These are phyloP conservation scores for Berghia stephanieae DNA, from an alignment of 1,140 invertebrate species.

Conservation along the genomic window DNA sequence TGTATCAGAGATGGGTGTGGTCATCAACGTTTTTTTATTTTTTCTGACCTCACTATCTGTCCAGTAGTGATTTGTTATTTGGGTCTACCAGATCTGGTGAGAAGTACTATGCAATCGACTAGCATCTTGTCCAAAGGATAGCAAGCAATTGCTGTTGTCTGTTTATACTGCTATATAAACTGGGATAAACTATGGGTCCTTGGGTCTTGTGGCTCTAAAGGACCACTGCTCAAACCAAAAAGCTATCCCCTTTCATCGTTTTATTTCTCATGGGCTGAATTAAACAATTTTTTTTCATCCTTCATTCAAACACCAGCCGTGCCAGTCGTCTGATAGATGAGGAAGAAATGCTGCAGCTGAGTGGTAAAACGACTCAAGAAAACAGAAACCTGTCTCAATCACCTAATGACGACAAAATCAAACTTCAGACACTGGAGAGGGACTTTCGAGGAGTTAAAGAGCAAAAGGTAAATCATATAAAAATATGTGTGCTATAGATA, in stretches of 20 bases:
- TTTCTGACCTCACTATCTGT: too few relatives aligned
- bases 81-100: too few relatives aligned
- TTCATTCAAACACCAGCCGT: not conserved
- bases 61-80: too few relatives aligned
- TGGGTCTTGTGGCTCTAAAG: not conserved
- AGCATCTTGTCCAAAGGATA: too few relatives aligned
- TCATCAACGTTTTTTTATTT: too few relatives aligned
- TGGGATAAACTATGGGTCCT: not conserved
- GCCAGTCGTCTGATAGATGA: conserved; percentile 26
- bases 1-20: too few relatives aligned
- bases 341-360: conserved; percentile 22
- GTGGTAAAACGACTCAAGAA: not conserved
- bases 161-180: too few relatives aligned
- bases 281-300: not conserved
- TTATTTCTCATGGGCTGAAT: not conserved
- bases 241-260: not conserved
- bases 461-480: too few relatives aligned
- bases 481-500: too few relatives aligned
- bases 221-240: too few relatives aligned
- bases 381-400: not conserved
- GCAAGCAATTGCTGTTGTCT: too few relatives aligned
- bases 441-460: conserved; percentile 21
- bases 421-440: conserved; percentile 10
- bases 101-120: too few relatives aligned
- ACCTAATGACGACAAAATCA: not conserved